Conservation (phyloP, 2,888 invertebrate species). For the Synanthedon formicaeformis region DNA sequence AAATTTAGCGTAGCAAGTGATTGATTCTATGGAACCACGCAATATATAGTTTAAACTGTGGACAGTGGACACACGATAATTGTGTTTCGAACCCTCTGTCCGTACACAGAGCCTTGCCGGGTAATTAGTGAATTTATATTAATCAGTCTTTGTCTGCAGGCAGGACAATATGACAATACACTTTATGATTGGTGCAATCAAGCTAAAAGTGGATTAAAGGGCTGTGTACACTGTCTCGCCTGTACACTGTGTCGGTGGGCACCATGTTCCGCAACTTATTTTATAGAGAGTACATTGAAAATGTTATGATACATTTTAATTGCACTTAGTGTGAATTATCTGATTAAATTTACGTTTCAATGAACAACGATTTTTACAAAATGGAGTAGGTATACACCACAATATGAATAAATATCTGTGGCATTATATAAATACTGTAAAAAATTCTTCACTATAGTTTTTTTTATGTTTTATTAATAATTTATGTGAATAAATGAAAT, state of each 20-base stretch:
- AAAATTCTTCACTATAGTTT: too few relatives aligned
- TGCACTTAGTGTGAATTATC: too few relatives aligned
- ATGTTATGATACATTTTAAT: too few relatives aligned
- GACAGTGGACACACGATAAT: conserved; percentile 13
- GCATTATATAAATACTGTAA: too few relatives aligned
- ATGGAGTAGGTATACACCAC: too few relatives aligned
- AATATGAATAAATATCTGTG: too few relatives aligned
- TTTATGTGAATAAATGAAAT: too few relatives aligned
- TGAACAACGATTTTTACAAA: too few relatives aligned
- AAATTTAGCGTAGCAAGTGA: conserved; percentile 7
- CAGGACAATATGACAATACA: neutral
- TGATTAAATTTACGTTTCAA: too few relatives aligned
- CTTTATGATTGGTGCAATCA: neutral
- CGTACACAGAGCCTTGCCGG: neutral
- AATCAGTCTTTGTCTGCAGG: conserved; percentile 1
- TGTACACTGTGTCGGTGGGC: neutral
- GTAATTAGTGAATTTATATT: conserved; percentile 7
- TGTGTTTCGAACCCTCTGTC: conserved; percentile 9
- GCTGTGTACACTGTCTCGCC: neutral
- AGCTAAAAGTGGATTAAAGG: neutral
- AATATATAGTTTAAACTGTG: neutral
- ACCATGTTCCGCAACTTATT: too few relatives aligned
- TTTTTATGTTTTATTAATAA: too few relatives aligned
- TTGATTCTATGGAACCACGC: conserved; percentile 14
- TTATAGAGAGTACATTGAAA: too few relatives aligned